Evolutionary conservation across 2,113 vertebrate species (phyloP), one percentile per base, ranked within the genome.

Genomic region (Periophthalmodon schlosseri): DNA sequence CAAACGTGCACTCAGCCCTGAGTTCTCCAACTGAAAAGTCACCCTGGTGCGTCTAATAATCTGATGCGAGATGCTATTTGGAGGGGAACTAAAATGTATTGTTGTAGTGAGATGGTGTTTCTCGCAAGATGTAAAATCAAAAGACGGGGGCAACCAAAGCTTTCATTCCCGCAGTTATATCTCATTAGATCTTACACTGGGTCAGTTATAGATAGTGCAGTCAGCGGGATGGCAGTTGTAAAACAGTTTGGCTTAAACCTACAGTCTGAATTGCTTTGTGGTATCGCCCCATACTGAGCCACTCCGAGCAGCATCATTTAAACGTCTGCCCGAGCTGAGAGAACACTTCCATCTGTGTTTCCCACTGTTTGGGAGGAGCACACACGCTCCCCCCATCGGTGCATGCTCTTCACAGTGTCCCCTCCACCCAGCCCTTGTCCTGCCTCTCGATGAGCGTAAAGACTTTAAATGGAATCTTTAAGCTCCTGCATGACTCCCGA

Each of bases 381-480:
- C 85, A 91, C 85, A 89, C 89, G 87, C 87, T 84, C 84, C 85
- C 72, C 83, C 83, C 91, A 88, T 86, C 81, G 81, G 79, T 86
- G 77, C 82, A 86, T 87, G 88, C 86, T 91, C 84, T 89, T 89
- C 86, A 84, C 61, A 63, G 77, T 60, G 49, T 66, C 82, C 71
- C 75, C 70, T 67, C 28, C 36, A 33, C 52, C 74, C 75, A 47
- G 56, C 20, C n/a, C 20, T 74, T 36, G 70, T 52, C 36, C 82
- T 63, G 68, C 72, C 74, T 60, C 61, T 50, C 68, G 69, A 85
- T 84, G 77, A 86, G 89, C 86, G 88, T 91, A 87, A 89, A 80
- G 78, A 68, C 75, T 72, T 86, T 91, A 89, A 93, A 93, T 93
- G 88, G 91, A 89, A 92, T 89, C 87, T 93, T 91, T 92, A 87